Base-by-base conservation (phyloP, 2,113 vertebrate species). In the Mionectes macconnelli region DNA sequence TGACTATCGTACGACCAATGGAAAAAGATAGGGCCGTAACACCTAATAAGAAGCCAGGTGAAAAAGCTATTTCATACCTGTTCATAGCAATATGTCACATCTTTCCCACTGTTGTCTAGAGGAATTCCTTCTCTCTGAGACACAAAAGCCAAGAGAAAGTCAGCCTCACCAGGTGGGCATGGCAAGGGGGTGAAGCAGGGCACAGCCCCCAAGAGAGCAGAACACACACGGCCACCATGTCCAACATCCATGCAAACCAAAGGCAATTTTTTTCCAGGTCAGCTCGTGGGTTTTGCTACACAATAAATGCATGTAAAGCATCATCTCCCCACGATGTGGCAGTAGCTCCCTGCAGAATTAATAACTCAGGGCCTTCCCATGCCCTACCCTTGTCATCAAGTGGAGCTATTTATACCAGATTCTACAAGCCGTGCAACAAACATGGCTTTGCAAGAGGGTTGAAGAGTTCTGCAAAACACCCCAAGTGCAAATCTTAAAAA, bases 41-140 rank as follows among this genome's bases (percentile, higher is more conserved):
- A 97, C 88, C 78, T 96, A 94, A 84, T 94, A 93, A 95, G 88
- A 87, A 77, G 27, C 47, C 92, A 96, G 80, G 86, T 93, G 94
- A 77, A 77, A 96, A 95, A 94, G 30, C 79, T 84, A 93, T 97
- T 96, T 93, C 27, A 42, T 82, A 75, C 78, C 60, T 91, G 42
- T 69, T 89, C 68, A 56, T 10, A 87, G 85, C 70, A 92, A 53
- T 62, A 49, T 16, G 21, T 62, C 72, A 78, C 56, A 81, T 79
- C 52, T 88, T 84, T 91, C 56, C 60, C 28, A 17, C n/a, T 74
- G 39, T 5, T 73, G 66, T 33, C 78, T 37, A 49, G 35, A 85
- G 84, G 59, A 80, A 80, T 59, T 90, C 45, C 56, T 83, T 60
- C 59, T 55, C 44, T 64, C 50, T 1, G 3, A 77, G 60, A 67